phyloP scores from a whole-genome alignment of 2,888 invertebrate species.

The Belgica antarctica region DNA sequence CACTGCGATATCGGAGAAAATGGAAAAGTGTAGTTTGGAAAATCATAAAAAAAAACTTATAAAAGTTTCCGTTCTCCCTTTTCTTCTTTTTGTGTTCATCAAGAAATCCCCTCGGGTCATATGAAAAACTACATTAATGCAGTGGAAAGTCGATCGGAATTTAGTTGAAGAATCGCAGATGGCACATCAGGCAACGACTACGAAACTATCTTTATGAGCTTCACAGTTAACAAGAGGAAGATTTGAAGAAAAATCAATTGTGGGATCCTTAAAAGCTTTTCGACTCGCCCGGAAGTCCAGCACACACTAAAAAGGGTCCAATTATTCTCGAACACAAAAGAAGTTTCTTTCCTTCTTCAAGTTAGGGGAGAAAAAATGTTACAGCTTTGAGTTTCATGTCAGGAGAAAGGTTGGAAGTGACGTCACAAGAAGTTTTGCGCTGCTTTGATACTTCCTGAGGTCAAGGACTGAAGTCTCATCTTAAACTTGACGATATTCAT shows the following conservation, averaged over 20 bases:
- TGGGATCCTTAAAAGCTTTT: slow-evolving; percentile 19
- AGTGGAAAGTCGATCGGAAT: slow-evolving; percentile 40
- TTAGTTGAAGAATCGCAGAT: background rate
- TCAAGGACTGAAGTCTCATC: no score
- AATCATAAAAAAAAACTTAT: slow-evolving; percentile 11
- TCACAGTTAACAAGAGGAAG: background rate
- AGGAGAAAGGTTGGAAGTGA: background rate
- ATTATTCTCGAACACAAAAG: background rate
- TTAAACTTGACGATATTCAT: no score
- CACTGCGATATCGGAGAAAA: no score
- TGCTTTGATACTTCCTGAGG: no score
- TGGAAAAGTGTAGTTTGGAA: slow-evolving; percentile 12
- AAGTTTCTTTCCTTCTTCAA: background rate
- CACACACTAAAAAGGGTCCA: background rate
- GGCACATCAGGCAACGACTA: background rate
- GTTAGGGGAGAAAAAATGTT: background rate
- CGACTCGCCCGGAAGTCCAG: background rate
- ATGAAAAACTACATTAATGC: slow-evolving; percentile 38
- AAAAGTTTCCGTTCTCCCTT: background rate
- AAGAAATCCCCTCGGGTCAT: slow-evolving; percentile 31
- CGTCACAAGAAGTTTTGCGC: no score
- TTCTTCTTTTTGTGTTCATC: background rate
- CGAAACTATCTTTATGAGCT: background rate
- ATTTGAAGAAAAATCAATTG: slow-evolving; percentile 19
- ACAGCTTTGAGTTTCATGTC: background rate